phyloP scores from a whole-genome alignment of 2,888 invertebrate genomes.

The Rugalucina vietnamica region DNA sequence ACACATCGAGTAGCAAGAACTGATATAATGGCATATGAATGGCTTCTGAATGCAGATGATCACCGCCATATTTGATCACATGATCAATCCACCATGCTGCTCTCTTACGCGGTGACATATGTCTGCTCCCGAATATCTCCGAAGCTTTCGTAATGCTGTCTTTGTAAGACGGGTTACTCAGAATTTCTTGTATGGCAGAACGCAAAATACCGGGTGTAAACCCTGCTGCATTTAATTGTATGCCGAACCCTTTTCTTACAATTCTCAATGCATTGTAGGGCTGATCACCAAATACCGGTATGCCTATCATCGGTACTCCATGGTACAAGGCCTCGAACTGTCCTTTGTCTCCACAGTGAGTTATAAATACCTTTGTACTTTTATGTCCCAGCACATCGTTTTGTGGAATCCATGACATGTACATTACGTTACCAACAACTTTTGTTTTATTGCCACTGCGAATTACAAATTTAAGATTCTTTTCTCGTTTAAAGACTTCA shows the following conservation, averaged over 20 bases:
- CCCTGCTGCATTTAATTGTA: slow-evolving; percentile 46
- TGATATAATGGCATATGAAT: neutral
- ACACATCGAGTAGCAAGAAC: neutral
- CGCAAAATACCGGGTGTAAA: too few relatives aligned
- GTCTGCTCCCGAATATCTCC: neutral
- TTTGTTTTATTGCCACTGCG: slow-evolving; percentile 18
- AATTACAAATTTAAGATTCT: slow-evolving; percentile 47
- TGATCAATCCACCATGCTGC: neutral
- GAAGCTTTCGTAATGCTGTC: neutral
- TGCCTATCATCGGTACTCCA: neutral
- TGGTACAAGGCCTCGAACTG: neutral
- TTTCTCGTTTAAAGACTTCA: slow-evolving; percentile 43
- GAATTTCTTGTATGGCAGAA: slow-evolving; percentile 2
- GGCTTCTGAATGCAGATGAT: neutral
- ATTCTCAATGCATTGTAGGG: slow-evolving; percentile 44
- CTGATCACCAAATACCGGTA: neutral
- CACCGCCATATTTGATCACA: neutral
- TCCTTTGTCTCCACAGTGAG: neutral
- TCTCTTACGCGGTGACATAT: neutral
- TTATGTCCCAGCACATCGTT: slow-evolving; percentile 61
- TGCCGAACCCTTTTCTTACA: slow-evolving; percentile 59
- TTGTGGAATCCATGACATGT: slow-evolving; percentile 67
- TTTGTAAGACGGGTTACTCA: neutral
- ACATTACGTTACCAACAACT: slow-evolving; percentile 36
- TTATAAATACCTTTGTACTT: neutral